These are phyloP conservation scores for Ceuthmochares aereus DNA, from an alignment of 2,113 vertebrate species.

Conservation along the genomic window DNA sequence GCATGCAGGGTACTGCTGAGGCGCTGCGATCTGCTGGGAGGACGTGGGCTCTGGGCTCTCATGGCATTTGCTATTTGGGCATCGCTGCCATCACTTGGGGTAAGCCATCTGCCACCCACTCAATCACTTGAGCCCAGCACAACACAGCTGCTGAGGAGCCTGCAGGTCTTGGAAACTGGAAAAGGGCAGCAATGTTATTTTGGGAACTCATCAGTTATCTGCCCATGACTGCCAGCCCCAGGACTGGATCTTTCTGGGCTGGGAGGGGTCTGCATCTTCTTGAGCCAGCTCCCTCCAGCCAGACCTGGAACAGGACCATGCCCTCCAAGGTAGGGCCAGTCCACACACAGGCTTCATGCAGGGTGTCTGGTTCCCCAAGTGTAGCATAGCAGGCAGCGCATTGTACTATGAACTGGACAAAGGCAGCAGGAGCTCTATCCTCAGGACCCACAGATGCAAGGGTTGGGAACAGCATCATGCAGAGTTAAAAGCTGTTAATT, in stretches of 20 bases:
- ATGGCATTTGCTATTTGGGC: constrained; percentile 1
- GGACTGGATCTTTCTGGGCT: background rate
- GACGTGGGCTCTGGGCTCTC: background rate
- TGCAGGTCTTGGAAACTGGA: background rate
- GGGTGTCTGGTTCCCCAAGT: background rate
- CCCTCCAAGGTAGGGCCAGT: fast-evolving
- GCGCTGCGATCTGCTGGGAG: background rate
- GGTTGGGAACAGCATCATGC: background rate
- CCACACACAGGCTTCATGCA: fast-evolving
- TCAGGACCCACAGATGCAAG: background rate
- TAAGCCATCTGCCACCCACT: background rate
- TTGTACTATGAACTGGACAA: background rate
- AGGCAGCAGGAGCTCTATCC: background rate
- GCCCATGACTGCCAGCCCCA: background rate
- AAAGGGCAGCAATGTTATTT: background rate
- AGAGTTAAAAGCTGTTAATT: background rate
- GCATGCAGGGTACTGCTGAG: background rate
- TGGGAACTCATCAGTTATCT: background rate
- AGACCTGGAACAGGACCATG: fast-evolving
- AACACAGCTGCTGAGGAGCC: background rate
- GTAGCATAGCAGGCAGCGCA: background rate
- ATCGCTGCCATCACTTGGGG: constrained; percentile 36
- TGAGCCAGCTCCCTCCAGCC: background rate
- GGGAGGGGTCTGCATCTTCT: background rate
- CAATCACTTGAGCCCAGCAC: fast-evolving